Percentiles rank a stretch among this genome's conserved stretches.
Evolutionary conservation across 2,888 invertebrate species (phyloP).

Genomic region (Scelioninae gen. 2): DNA sequence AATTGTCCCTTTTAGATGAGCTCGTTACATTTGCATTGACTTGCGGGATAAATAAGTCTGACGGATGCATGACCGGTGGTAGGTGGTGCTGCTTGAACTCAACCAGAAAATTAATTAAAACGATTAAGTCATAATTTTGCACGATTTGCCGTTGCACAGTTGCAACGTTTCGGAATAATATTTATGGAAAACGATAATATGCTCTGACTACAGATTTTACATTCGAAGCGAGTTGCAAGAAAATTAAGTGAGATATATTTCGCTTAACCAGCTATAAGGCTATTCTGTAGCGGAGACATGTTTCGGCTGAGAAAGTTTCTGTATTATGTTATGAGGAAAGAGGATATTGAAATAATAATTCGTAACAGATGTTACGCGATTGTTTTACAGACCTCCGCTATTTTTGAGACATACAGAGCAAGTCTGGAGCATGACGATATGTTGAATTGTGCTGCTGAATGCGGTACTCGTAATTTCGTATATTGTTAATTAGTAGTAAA

Average conservation of each 20-base stretch:
- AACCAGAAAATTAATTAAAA: conserved; percentile 11
- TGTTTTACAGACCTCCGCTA: conserved; percentile 7
- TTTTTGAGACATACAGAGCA: conserved; percentile 1
- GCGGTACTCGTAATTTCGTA: background rate
- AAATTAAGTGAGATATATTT: conserved; percentile 7
- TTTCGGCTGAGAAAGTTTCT: conserved; percentile 2
- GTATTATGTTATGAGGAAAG: background rate
- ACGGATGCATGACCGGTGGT: background rate
- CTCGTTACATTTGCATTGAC: conserved; percentile 15
- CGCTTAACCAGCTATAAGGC: too few relatives aligned
- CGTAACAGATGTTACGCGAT: conserved; percentile 25
- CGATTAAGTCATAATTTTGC: conserved; percentile 22
- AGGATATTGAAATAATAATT: conserved; percentile 30
- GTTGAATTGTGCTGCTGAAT: background rate
- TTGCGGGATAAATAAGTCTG: conserved; percentile 3
- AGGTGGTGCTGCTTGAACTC: background rate
- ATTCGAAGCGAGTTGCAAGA: background rate
- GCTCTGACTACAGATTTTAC: background rate
- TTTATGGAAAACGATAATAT: conserved; percentile 5
- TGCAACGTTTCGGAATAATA: background rate
- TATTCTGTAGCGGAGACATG: background rate
- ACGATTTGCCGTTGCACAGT: background rate
- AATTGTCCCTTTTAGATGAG: conserved; percentile 7
- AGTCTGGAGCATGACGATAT: background rate
- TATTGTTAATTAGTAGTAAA: conserved; percentile 20